Percentiles rank a stretch among this genome's conserved stretches.
Evolutionary conservation across 2,888 invertebrate genomes (phyloP).

Genomic region (Pristionchus fissidentatus): DNA sequence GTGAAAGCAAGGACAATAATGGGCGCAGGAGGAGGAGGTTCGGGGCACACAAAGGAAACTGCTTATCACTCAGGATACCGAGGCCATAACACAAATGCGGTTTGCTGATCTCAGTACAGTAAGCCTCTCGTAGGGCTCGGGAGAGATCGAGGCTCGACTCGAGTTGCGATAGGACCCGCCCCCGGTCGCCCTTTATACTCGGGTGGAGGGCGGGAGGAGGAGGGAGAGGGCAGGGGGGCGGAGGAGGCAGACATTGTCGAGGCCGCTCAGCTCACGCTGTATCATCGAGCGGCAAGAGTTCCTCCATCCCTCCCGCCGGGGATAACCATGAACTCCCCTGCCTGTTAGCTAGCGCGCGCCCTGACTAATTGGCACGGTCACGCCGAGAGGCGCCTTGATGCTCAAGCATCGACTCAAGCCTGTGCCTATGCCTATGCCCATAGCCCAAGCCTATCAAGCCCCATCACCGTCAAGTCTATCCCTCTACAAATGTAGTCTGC

Average conservation of each 20-base stretch:
- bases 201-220: background rate
- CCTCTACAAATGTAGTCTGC: too few species aligned
- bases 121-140: background rate
- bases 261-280: too few species aligned
- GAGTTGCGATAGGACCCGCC: background rate
- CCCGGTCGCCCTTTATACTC: background rate
- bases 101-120: background rate
- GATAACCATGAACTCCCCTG: background rate
- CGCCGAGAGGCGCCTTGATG: too few species aligned
- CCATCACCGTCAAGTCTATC: too few species aligned
- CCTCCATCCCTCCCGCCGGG: background rate
- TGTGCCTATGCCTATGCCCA: too few species aligned
- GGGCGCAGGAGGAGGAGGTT: background rate
- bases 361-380: too few species aligned
- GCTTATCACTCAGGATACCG: slow-evolving; percentile 22
- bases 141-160: background rate
- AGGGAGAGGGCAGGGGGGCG: background rate
- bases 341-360: too few species aligned
- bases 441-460: too few species aligned
- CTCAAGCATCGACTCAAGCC: too few species aligned
- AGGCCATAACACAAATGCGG: background rate
- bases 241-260: background rate
- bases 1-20: background rate
- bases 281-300: background rate
- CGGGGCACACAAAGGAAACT: background rate